Conservation (phyloP, 2,888 invertebrate species). For the Tanytarsus gracilentus region DNA sequence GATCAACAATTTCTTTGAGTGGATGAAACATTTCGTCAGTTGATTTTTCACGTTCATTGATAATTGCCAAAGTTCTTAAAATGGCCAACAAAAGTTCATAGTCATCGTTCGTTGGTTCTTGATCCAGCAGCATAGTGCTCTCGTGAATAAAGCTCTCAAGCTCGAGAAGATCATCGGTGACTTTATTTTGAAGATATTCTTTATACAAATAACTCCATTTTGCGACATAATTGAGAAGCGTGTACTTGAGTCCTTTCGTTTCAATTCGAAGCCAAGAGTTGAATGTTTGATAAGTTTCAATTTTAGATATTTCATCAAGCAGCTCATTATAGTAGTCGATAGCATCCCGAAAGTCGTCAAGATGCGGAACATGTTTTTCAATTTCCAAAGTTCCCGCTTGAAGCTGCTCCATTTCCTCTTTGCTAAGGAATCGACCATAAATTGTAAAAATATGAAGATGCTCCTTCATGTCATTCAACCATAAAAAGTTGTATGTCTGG, state of each 20-base stretch:
- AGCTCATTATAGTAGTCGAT: slow-evolving; percentile 75
- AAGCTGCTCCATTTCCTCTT: slow-evolving; percentile 59
- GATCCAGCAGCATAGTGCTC: slow-evolving; percentile 61
- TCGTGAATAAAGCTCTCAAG: slow-evolving; percentile 68
- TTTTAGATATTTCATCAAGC: slow-evolving; percentile 60
- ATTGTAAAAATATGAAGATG: slow-evolving; percentile 66
- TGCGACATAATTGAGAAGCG: slow-evolving; percentile 71
- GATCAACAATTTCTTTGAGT: slow-evolving; percentile 72
- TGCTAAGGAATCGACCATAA: slow-evolving; percentile 63
- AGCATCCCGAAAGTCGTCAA: slow-evolving; percentile 68
- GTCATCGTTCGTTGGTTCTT: slow-evolving; percentile 71
- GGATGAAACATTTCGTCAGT: slow-evolving; percentile 90
- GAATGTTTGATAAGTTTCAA: slow-evolving; percentile 59
- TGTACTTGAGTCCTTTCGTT: slow-evolving; percentile 67
- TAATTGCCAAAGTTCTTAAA: slow-evolving; percentile 69
- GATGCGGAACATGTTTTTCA: slow-evolving; percentile 53
- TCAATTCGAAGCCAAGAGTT: slow-evolving; percentile 74
- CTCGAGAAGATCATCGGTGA: slow-evolving; percentile 54
- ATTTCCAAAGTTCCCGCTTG: slow-evolving; percentile 37
- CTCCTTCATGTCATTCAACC: slow-evolving; percentile 69
- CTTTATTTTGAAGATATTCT: slow-evolving; percentile 71
- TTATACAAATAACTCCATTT: slow-evolving; percentile 86
- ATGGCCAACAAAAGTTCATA: slow-evolving; percentile 74
- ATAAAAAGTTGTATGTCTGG: slow-evolving; percentile 64
- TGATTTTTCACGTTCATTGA: slow-evolving; percentile 65